A percentile compares a stretch with the other conserved stretches of the same genome.
phyloP scores from a whole-genome alignment of 1,140 invertebrate genomes.

The Tyrophagus putrescentiae region DNA sequence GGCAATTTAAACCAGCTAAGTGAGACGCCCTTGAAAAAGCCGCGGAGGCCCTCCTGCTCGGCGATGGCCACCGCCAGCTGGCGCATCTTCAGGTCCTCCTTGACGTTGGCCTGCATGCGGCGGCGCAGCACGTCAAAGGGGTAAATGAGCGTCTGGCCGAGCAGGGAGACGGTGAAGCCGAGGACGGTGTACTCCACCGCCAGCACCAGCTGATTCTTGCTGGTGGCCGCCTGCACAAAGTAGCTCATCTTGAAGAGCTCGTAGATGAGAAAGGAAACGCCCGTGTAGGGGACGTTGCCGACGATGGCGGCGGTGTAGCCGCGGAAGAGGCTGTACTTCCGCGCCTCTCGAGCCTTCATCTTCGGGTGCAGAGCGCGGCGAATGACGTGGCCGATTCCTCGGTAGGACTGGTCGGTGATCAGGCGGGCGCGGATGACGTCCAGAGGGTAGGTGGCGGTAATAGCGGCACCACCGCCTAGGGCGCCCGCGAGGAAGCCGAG shows the following conservation, averaged over 20 bases:
- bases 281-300: neutral
- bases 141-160: slow-evolving; percentile 6
- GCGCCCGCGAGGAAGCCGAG: neutral
- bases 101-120: neutral
- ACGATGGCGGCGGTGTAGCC: neutral
- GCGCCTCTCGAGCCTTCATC: too few relatives aligned
- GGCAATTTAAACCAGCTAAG: slow-evolving; percentile 8
- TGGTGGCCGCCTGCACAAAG: neutral
- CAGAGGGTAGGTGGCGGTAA: neutral
- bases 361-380: neutral
- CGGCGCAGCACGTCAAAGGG: neutral
- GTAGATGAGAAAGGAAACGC: neutral
- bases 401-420: neutral
- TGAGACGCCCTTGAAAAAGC: neutral
- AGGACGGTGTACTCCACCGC: neutral
- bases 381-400: neutral
- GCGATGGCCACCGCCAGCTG: neutral
- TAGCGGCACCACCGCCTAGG: neutral
- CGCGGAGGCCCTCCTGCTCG: neutral
- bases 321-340: neutral
- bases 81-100: neutral
- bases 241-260: slow-evolving; percentile 2
- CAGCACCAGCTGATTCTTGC: neutral
- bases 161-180: neutral
- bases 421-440: neutral